phyloP scores from a whole-genome alignment of 2,797 vertebrate genomes.

The Myripristis murdjan region DNA sequence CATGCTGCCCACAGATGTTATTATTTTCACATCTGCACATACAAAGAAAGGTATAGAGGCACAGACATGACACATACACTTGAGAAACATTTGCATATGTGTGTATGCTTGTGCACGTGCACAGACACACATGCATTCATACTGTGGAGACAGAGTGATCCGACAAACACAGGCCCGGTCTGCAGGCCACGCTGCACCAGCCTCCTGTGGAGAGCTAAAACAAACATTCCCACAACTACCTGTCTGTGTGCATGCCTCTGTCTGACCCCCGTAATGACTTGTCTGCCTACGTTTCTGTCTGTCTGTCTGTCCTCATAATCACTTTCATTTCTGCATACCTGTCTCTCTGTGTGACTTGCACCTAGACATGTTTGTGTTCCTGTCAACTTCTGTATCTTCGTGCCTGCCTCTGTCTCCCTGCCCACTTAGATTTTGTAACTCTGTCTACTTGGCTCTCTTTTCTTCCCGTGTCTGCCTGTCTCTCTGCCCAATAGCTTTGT shows the following conservation, averaged over 20 bases:
- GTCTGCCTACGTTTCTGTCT: conserved; percentile 22
- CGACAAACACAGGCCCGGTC: conserved; percentile 18
- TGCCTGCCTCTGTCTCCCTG: conserved; percentile 28
- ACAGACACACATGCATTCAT: no score
- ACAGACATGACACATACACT: not conserved
- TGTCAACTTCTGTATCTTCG: conserved; percentile 38
- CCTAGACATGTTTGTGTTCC: conserved; percentile 45
- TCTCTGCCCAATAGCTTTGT: conserved; percentile 27
- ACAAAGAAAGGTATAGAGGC: not conserved
- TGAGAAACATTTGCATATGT: not conserved
- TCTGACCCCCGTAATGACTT: conserved; percentile 52
- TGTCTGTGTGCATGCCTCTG: conserved; percentile 43
- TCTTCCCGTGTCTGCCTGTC: not conserved
- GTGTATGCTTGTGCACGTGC: no score
- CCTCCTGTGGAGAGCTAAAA: conserved; percentile 70
- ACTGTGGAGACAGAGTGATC: conserved; percentile 10
- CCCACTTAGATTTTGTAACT: conserved; percentile 44
- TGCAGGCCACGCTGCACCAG: conserved; percentile 35
- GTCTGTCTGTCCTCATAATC: conserved; percentile 28
- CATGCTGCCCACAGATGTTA: not conserved
- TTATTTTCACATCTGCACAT: not conserved
- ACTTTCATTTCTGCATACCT: conserved; percentile 30
- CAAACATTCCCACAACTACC: conserved; percentile 68
- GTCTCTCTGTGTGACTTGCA: conserved; percentile 40
- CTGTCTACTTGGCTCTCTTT: conserved; percentile 24